Evolutionary conservation across 2,113 vertebrate species (phyloP), one percentile per base, ranked within the genome.

Genomic region (Dolichotis patagonum): DNA sequence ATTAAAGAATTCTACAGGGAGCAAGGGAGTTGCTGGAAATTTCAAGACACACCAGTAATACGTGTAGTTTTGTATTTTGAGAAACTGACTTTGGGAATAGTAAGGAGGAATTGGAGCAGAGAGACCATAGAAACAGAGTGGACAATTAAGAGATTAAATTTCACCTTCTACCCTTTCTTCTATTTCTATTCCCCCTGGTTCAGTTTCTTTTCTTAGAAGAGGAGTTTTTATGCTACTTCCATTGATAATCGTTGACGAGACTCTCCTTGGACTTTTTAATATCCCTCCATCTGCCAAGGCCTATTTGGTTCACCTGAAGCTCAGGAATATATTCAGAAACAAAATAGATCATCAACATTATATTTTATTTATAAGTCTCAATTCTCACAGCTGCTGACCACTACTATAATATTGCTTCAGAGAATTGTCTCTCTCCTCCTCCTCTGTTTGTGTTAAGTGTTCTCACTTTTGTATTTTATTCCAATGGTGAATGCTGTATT

Each of bases 361-460:
- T 97, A 77, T 85, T 97, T 97, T 95, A 95, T 97, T 92, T 95
- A 69, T 92, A 80, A 96, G 17, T 32, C 41, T 95, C 52, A 12
- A 49, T 46, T 60, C 88, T 60, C 60, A 24, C 30, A 43, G 63
- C 87, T 90, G 65, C n/a, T 89, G 95, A 88, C 88, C 46, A 83
- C 10, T 19, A 32, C 46, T 26, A 3, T 71, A 30, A 65, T 65
- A 62, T 8, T 38, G 54, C 88, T 75, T 81, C 30, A n/a, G 85
- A 92, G 58, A 83, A 60, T n/a, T 28, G 5, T 16, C 16, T 69
- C 30, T 71, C 12, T 32, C 26, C 52, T 62, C 30, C 52, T 97
- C 13, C 62, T 92, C 43, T 35, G 14, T 77, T 49, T 88, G 67
- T 78, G 26, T 32, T 69, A 22, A 13, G 41, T n/a, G 65, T 43